These are phyloP conservation scores for Drosophila leonis DNA, from an alignment of 2,888 invertebrate genomes.

Conservation along the genomic window DNA sequence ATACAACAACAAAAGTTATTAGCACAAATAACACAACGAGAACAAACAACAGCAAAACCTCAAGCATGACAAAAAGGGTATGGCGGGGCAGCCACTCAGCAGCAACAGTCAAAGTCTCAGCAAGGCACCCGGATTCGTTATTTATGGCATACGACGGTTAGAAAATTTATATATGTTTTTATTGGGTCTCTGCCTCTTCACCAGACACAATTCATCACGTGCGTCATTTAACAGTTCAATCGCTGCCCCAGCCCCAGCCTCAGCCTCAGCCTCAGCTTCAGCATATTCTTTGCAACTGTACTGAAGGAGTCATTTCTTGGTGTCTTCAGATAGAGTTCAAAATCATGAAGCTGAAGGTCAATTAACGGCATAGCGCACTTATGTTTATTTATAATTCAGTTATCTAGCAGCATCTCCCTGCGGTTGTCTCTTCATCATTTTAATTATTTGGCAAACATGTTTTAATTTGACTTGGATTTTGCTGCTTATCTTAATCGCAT, in stretches of 20 bases:
- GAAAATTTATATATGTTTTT: constrained; percentile 30
- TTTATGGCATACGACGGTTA: constrained; percentile 66
- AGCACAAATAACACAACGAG: constrained; percentile 60
- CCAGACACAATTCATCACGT: constrained; percentile 75
- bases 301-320: not conserved
- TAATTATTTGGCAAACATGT: constrained; percentile 26
- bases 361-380: constrained; percentile 41
- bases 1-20: constrained; percentile 58
- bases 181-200: constrained; percentile 31
- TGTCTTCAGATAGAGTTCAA: constrained; percentile 17
- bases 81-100: constrained; percentile 39
- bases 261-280: constrained; percentile 5
- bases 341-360: constrained; percentile 27
- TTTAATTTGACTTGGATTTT: not conserved
- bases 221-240: constrained; percentile 80
- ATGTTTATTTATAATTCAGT: constrained; percentile 6
- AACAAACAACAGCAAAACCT: constrained; percentile 41
- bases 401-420: constrained; percentile 14
- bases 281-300: not conserved
- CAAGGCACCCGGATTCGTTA: constrained; percentile 74
- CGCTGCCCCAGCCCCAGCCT: constrained; percentile 26
- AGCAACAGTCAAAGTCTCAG: constrained; percentile 34
- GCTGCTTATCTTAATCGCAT: constrained; percentile 21
- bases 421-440: constrained; percentile 3
- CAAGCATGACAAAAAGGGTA: constrained; percentile 18